These are phyloP conservation scores for Meiosimyza platycephala DNA, from an alignment of 2,888 invertebrate genomes.

Conservation along the genomic window DNA sequence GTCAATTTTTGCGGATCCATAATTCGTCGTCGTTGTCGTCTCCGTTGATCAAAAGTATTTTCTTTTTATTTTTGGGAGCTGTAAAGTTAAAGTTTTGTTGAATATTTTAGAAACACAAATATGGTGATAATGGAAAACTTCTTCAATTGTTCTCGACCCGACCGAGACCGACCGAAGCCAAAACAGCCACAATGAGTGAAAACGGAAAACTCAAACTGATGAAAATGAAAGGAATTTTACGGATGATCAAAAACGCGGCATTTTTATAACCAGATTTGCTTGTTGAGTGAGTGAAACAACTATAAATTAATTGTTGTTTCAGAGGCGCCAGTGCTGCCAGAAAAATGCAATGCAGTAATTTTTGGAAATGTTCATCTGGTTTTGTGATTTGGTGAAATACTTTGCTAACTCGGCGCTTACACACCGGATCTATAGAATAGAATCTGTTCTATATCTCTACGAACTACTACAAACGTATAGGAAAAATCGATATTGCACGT, in stretches of 20 bases:
- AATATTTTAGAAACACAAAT: neutral
- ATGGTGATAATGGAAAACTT: slow-evolving; percentile 19
- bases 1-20: slow-evolving; percentile 89
- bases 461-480: too few relatives aligned
- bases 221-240: slow-evolving; percentile 4
- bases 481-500: too few relatives aligned
- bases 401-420: too few relatives aligned
- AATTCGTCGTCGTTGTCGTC: slow-evolving; percentile 47
- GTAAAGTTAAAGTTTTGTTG: neutral
- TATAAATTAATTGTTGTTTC: too few relatives aligned
- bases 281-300: neutral
- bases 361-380: too few relatives aligned
- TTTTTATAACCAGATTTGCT: neutral
- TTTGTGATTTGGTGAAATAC: too few relatives aligned
- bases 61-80: neutral
- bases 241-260: slow-evolving; percentile 32
- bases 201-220: slow-evolving; percentile 27
- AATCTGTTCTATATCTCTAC: too few relatives aligned
- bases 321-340: too few relatives aligned
- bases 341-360: too few relatives aligned
- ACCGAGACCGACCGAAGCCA: slow-evolving; percentile 27
- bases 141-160: slow-evolving; percentile 22
- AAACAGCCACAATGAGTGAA: slow-evolving; percentile 26
- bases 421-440: too few relatives aligned
- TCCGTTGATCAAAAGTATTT: neutral